phyloP scores from a whole-genome alignment of 1,140 invertebrate species.

The Portunus trituberculatus region DNA sequence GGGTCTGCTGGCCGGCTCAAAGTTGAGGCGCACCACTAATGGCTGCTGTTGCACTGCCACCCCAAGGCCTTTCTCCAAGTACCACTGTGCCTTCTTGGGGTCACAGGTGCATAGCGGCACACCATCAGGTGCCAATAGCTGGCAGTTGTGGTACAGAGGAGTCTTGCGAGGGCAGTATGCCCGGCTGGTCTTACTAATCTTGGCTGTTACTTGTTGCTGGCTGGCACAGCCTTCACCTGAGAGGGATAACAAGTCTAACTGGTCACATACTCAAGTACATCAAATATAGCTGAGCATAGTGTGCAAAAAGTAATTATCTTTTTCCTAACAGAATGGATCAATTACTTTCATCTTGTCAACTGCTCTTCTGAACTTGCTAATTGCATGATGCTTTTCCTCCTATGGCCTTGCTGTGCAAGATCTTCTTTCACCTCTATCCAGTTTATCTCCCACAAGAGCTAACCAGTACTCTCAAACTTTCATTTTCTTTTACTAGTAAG shows the following conservation, averaged over 20 bases:
- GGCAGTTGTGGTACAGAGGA: conserved; percentile 90
- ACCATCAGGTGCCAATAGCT: conserved; percentile 89
- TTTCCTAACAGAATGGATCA: no score
- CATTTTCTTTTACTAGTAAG: no score
- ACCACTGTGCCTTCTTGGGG: conserved; percentile 91
- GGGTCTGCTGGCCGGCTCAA: conserved; percentile 89
- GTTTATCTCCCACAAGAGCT: no score
- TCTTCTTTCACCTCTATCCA: no score
- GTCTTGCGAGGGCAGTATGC: conserved; percentile 83
- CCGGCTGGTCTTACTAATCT: neutral
- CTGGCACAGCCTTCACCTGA: neutral
- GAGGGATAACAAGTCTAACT: neutral
- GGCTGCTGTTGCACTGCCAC: conserved; percentile 86
- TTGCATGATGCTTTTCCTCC: no score
- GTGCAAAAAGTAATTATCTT: no score
- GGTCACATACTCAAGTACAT: neutral
- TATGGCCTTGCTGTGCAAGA: no score
- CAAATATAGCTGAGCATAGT: no score
- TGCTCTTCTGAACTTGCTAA: no score
- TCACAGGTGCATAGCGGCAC: conserved; percentile 90
- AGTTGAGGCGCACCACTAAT: conserved; percentile 87
- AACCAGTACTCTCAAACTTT: no score
- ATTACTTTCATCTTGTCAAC: no score
- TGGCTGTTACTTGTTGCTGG: neutral
- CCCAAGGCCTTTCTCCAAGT: conserved; percentile 84